Evolutionary conservation across 2,113 vertebrate species (phyloP).

Genomic region (Edolisoma coerulescens): DNA sequence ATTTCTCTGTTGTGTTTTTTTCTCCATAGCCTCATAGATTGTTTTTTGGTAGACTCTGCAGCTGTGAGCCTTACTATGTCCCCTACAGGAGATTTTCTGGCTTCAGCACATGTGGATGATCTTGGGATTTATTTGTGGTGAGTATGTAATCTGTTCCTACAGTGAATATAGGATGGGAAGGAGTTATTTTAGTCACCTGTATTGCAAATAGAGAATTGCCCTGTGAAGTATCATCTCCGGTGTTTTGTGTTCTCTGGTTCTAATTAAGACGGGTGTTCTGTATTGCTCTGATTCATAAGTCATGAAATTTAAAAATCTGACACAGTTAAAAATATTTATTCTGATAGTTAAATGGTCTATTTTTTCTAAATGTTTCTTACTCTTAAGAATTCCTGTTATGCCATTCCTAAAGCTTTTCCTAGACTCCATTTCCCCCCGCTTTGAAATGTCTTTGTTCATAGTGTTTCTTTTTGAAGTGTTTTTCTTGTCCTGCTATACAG

Average conservation of each 20-base stretch:
- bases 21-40: constrained; percentile 85
- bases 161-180: not conserved
- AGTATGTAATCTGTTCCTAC: constrained; percentile 39
- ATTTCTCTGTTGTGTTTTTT: not conserved
- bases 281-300: not conserved
- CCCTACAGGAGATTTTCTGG: constrained; percentile 92
- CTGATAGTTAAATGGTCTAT: not conserved
- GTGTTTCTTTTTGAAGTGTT: not conserved
- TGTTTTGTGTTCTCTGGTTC: not conserved
- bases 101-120: constrained; percentile 89
- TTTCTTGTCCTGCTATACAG: not conserved
- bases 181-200: not conserved
- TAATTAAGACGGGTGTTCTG: not conserved
- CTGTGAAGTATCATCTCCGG: not conserved
- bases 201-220: not conserved
- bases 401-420: not conserved
- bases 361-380: not conserved
- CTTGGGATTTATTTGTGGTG: constrained; percentile 94
- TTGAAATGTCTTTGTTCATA: not conserved
- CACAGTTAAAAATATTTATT: not conserved
- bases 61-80: constrained; percentile 89
- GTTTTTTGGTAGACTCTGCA: constrained; percentile 86
- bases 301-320: not conserved
- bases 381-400: not conserved
- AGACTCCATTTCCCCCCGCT: not conserved